Evolutionary conservation across 1,140 invertebrate genomes (phyloP).

Genomic region (Pseudoatta argentina): DNA sequence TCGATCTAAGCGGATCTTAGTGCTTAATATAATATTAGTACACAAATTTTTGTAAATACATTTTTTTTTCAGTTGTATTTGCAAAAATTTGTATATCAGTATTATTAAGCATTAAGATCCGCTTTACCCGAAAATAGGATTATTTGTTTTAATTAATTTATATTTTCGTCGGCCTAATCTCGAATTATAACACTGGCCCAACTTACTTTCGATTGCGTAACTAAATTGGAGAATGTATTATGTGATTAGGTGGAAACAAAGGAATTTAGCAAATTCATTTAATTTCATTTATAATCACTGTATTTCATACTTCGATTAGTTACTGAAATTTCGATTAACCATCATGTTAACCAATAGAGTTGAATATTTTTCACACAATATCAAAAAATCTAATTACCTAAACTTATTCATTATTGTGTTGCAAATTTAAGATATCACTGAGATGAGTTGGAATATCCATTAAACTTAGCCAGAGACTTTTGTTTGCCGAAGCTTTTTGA

Average conservation of each 20-base stretch:
- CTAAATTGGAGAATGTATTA: constrained; percentile 41
- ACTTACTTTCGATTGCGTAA: constrained; percentile 64
- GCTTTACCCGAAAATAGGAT: too few relatives aligned
- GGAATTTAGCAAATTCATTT: constrained; percentile 54
- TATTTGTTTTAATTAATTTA: too few relatives aligned
- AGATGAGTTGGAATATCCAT: neutral
- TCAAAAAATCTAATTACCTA: neutral
- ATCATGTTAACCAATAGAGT: neutral
- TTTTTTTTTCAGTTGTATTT: too few relatives aligned
- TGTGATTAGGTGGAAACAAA: constrained; percentile 53
- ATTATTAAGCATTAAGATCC: too few relatives aligned
- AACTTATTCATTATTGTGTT: constrained; percentile 18
- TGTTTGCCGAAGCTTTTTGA: neutral
- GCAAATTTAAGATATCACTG: neutral
- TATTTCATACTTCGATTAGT: constrained; percentile 57
- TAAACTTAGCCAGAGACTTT: neutral
- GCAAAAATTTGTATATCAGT: too few relatives aligned
- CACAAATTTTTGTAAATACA: too few relatives aligned
- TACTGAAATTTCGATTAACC: neutral
- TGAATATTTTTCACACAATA: neutral
- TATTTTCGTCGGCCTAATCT: too few relatives aligned
- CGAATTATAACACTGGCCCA: neutral
- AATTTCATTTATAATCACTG: constrained; percentile 50
- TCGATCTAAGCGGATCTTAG: too few relatives aligned
- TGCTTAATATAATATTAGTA: too few relatives aligned